Evolutionary conservation across 2,888 invertebrate species (phyloP).

Genomic region (Metallyticus violacea): DNA sequence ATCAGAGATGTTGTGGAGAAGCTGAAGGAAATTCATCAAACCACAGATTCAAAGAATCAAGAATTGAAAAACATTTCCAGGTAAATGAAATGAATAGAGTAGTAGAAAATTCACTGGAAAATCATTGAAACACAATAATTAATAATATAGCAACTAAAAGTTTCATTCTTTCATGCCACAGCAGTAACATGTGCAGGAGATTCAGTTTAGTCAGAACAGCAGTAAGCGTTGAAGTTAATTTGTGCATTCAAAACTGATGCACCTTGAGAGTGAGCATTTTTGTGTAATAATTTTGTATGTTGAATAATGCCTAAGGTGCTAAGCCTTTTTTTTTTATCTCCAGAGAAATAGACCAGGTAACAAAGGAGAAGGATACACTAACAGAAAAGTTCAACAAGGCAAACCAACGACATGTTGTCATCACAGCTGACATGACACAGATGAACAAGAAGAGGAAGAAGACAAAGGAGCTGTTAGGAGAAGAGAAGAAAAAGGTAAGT

Average conservation of each 20-base stretch:
- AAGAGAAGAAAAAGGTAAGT: constrained; percentile 48
- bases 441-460: constrained; percentile 73
- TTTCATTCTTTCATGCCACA: too few relatives aligned
- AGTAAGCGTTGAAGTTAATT: too few relatives aligned
- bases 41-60: neutral
- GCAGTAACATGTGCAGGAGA: too few relatives aligned
- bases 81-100: too few relatives aligned
- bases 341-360: constrained; percentile 59
- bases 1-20: neutral
- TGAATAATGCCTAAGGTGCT: too few relatives aligned
- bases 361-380: constrained; percentile 57
- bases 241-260: too few relatives aligned
- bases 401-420: constrained; percentile 62
- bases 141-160: too few relatives aligned
- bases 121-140: too few relatives aligned
- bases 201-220: too few relatives aligned
- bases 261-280: too few relatives aligned
- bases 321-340: constrained; percentile 28
- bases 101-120: too few relatives aligned
- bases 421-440: constrained; percentile 56
- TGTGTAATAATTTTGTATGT: too few relatives aligned
- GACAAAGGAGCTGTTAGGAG: constrained; percentile 61
- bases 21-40: neutral
- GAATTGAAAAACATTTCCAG: neutral
- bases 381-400: constrained; percentile 61